These are phyloP conservation scores for Zophobas atratus DNA, from an alignment of 1,140 invertebrate species.

Conservation along the genomic window DNA sequence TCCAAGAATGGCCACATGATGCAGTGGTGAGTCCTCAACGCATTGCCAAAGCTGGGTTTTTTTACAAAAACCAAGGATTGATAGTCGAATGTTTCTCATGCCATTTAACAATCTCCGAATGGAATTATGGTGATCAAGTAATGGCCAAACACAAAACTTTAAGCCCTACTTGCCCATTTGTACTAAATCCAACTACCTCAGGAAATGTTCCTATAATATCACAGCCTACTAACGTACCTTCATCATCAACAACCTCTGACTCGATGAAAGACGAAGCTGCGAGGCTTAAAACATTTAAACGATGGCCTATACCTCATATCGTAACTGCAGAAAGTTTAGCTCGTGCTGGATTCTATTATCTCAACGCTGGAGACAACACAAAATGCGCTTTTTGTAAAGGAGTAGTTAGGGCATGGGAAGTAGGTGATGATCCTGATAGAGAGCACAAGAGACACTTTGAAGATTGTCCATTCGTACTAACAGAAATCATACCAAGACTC, in stretches of 20 bases:
- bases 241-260: slow-evolving; percentile 35
- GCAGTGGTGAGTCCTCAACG: slow-evolving; percentile 75
- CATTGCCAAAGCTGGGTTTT: slow-evolving; percentile 89
- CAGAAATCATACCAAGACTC: slow-evolving; percentile 51
- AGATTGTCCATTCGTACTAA: slow-evolving; percentile 72
- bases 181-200: slow-evolving; percentile 74
- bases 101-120: slow-evolving; percentile 78
- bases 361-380: slow-evolving; percentile 75
- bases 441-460: slow-evolving; percentile 84
- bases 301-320: slow-evolving; percentile 76
- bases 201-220: slow-evolving; percentile 76
- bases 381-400: slow-evolving; percentile 89
- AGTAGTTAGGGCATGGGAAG: slow-evolving; percentile 80
- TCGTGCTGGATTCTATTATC: slow-evolving; percentile 87
- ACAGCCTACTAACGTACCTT: slow-evolving; percentile 47
- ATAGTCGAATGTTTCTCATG: slow-evolving; percentile 86
- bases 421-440: slow-evolving; percentile 79
- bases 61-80: slow-evolving; percentile 77
- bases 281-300: slow-evolving; percentile 76
- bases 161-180: slow-evolving; percentile 81
- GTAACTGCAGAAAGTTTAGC: slow-evolving; percentile 81
- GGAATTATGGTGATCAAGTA: slow-evolving; percentile 83
- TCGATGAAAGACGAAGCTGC: slow-evolving; percentile 61
- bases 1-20: slow-evolving; percentile 79
- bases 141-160: slow-evolving; percentile 76